phyloP scores from a whole-genome alignment of 2,797 vertebrate genomes.

The Falco biarmicus region DNA sequence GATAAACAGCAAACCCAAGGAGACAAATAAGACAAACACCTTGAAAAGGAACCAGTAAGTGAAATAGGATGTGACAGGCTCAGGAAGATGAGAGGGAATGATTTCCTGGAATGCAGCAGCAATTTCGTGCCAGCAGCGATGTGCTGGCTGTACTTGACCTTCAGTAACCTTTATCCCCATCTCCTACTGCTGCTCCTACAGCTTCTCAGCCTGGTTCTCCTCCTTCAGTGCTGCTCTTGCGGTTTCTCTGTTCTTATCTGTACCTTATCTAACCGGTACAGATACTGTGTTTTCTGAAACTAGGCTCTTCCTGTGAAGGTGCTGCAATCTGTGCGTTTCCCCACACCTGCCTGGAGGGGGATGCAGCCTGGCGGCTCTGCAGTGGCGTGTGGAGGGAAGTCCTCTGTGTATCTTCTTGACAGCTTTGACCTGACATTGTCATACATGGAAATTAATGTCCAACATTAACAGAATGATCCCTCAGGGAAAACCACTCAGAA shows the following conservation, averaged over 20 bases:
- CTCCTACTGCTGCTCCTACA: conserved; percentile 43
- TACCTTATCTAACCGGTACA: not conserved
- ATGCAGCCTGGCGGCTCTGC: not conserved
- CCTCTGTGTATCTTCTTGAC: not conserved
- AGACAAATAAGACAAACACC: conserved; percentile 62
- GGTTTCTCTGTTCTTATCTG: not conserved
- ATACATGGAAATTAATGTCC: not conserved
- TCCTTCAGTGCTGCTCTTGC: not conserved
- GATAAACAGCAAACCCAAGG: conserved; percentile 69
- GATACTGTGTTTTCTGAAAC: not conserved
- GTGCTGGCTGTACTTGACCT: conserved; percentile 58
- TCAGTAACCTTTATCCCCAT: conserved; percentile 56
- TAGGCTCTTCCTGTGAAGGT: not conserved
- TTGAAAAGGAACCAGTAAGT: conserved; percentile 60
- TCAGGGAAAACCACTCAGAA: not conserved
- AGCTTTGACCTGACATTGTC: not conserved
- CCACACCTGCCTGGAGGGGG: not conserved
- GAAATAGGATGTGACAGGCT: conserved; percentile 68
- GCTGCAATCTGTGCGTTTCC: not conserved
- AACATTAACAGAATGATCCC: not conserved
- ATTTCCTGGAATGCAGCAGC: conserved; percentile 70
- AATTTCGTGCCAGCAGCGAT: conserved; percentile 63
- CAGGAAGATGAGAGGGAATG: conserved; percentile 62
- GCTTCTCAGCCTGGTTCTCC: conserved; percentile 14
- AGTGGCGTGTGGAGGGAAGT: rapidly evolving